These are phyloP conservation scores for Silurus glanis DNA, from an alignment of 2,113 vertebrate genomes.

Conservation along the genomic window DNA sequence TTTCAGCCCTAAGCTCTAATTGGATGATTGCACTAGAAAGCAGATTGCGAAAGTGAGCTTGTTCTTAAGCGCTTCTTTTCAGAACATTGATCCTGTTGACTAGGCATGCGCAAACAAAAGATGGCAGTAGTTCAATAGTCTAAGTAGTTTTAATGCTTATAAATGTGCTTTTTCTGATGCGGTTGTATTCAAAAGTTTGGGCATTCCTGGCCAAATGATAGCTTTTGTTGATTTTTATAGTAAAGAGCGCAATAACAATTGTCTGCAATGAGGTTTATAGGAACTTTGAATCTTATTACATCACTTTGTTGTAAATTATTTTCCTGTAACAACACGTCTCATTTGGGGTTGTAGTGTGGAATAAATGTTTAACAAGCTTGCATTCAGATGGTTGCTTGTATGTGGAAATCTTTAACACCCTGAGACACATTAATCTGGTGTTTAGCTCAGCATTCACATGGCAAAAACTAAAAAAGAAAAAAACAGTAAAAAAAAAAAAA, in stretches of 20 bases:
- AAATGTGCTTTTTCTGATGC: not conserved
- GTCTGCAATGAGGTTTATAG: not conserved
- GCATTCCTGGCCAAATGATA: not conserved
- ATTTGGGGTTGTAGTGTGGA: not conserved
- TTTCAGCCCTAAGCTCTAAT: not conserved
- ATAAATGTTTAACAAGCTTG: not conserved
- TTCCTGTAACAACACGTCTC: not conserved
- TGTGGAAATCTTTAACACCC: not conserved
- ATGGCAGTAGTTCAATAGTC: not conserved
- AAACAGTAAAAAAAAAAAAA: not conserved
- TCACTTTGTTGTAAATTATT: not conserved
- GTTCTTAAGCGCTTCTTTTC: not conserved
- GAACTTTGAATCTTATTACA: not conserved
- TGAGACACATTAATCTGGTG: not conserved
- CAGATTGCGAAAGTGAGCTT: not conserved
- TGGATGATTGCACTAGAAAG: constrained; percentile 14
- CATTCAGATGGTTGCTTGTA: not conserved
- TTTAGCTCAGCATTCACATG: not conserved
- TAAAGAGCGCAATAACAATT: not conserved
- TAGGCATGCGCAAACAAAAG: not conserved
- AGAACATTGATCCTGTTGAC: not conserved
- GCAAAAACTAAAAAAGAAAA: not conserved
- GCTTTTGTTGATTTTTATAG: not conserved
- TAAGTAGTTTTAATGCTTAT: not conserved
- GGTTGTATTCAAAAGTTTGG: not conserved